Base-by-base conservation (phyloP, 2,113 vertebrate genomes). In the Cyphotilapia sp. region DNA sequence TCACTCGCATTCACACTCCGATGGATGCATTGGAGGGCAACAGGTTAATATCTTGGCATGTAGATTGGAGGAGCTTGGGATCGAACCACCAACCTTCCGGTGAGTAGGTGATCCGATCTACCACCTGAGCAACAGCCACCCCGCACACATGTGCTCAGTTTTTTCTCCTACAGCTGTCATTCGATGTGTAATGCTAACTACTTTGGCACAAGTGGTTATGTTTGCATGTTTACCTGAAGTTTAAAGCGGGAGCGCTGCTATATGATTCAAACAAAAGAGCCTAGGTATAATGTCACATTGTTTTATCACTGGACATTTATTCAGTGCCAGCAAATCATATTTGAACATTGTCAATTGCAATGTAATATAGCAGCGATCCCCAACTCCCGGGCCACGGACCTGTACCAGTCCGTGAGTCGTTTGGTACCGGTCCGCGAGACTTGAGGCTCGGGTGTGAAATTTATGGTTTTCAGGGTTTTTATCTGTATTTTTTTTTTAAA, bases 91-190 rank as follows among this genome's bases (percentile, higher is more conserved):
- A 63, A 63, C 59, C 16, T 63, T 63, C 1, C 6, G 0, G 2
- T 63, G 57, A 61, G 0, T 31, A 61, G 0, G 27, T 61, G 27
- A 61, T 3, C 27, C 14, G 8, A 31, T 61, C 14, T 61, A 61
- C 27, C 27, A 61, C 57, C 57, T 61, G 14, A 31, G 59, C 59
- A 2, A 19, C 31, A 63, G 59, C 1, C 29, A 63, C 59, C 59
- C 59, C 1, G 1, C 29, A 63, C 9, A 33, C 16, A 0, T 11
- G 59, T 19, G 59, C 0, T 63, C 13, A 0, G 5, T 11, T 33
- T 19, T 63, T 19, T 63, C 38, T 0, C 66, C 66, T 24, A 0
- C 38, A 71, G 38, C n/a, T 24, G 66, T 42, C n/a, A 3, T 8
- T 42, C 8, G 1, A 3, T 42, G 12, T 71, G n/a, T 16, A 71